Evolutionary conservation across 2,797 vertebrate species (phyloP).

Genomic region (Acrossocheilus fasciatus): DNA sequence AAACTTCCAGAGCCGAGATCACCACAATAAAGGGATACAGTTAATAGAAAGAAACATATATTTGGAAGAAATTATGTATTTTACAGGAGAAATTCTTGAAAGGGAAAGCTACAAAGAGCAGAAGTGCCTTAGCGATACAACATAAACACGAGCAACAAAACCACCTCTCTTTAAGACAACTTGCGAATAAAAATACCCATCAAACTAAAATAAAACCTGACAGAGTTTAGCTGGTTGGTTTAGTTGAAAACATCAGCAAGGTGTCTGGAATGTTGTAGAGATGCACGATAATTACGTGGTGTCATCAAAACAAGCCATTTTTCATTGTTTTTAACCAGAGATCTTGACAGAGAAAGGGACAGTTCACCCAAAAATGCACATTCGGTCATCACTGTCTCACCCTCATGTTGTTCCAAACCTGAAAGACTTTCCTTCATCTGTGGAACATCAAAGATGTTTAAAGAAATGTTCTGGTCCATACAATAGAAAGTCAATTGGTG

Average conservation of each 20-base stretch:
- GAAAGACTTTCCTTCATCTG: background rate
- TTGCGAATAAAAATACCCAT: conserved; percentile 41
- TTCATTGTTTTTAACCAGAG: background rate
- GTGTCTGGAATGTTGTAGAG: conserved; percentile 67
- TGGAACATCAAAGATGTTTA: background rate
- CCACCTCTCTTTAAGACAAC: conserved; percentile 58
- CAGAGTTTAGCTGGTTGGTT: conserved; percentile 51
- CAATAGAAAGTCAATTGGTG: background rate
- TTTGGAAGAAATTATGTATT: background rate
- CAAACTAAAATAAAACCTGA: conserved; percentile 46
- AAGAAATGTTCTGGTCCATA: background rate
- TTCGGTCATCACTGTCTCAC: background rate
- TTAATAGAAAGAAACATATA: background rate
- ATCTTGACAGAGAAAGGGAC: background rate
- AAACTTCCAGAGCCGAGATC: conserved; percentile 28
- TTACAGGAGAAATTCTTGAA: background rate
- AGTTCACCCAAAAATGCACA: background rate
- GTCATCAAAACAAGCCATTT: background rate
- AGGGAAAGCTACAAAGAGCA: conserved; percentile 2
- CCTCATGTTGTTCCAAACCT: background rate
- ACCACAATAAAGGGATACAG: conserved; percentile 47
- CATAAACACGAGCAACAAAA: conserved; percentile 52
- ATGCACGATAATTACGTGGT: background rate
- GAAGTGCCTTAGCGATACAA: background rate
- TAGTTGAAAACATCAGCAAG: conserved; percentile 42